Percentiles rank a stretch among this genome's conserved stretches.
Conservation (phyloP, 2,888 invertebrate species). For the Dasysyrphus albostriatus region DNA sequence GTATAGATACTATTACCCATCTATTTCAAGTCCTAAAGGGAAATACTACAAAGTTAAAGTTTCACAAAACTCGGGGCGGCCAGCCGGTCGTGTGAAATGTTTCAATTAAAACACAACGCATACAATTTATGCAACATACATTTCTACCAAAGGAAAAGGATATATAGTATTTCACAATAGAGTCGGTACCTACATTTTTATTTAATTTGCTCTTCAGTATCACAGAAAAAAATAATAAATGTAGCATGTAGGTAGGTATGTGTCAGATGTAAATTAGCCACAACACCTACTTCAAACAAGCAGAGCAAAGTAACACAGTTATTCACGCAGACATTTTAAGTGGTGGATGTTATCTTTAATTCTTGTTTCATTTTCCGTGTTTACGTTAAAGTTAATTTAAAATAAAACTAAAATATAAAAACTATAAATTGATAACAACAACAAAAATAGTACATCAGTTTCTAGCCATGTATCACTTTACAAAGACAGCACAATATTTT, state of each 20-base stretch:
- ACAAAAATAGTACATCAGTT: slow-evolving; percentile 13
- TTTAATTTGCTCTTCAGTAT: slow-evolving; percentile 3
- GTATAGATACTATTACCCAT: not conserved
- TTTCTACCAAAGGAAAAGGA: slow-evolving; percentile 8
- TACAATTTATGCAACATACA: not conserved
- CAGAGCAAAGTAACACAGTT: slow-evolving; percentile 1
- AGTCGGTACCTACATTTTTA: not conserved
- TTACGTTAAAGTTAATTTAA: not conserved
- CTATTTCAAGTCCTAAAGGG: slow-evolving; percentile 1
- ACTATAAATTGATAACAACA: too few relatives aligned
- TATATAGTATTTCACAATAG: slow-evolving; percentile 19
- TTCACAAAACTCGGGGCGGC: not conserved
- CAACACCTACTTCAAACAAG: not conserved
- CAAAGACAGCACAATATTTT: slow-evolving; percentile 18
- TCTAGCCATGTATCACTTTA: slow-evolving; percentile 26
- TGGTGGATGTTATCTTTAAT: slow-evolving; percentile 4
- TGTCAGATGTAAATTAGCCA: slow-evolving; percentile 24
- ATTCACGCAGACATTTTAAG: slow-evolving; percentile 11
- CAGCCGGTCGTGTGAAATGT: slow-evolving; percentile 3
- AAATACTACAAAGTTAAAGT: not conserved
- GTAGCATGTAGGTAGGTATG: not conserved
- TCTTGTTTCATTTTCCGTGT: not conserved
- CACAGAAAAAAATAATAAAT: not conserved
- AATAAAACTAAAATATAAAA: slow-evolving; percentile 17
- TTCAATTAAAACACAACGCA: slow-evolving; percentile 31